Percentiles rank a stretch among this genome's conserved stretches.
phyloP scores from a whole-genome alignment of 2,113 vertebrate species.

The Phylloscopus trochilus region DNA sequence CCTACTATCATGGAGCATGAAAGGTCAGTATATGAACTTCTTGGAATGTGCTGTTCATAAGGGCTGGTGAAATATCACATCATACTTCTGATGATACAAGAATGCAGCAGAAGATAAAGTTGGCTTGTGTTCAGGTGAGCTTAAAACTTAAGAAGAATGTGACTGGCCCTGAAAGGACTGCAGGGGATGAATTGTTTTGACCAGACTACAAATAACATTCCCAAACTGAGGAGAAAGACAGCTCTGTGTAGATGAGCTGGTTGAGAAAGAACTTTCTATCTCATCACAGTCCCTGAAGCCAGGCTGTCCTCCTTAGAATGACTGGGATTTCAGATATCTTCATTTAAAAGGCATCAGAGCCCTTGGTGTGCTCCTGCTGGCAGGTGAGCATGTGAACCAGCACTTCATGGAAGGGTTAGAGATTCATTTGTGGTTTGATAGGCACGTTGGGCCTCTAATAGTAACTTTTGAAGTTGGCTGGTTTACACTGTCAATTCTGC shows the following conservation, averaged over 20 bases:
- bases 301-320: neutral
- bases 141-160: neutral
- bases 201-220: neutral
- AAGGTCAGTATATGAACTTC: constrained; percentile 1
- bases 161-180: neutral
- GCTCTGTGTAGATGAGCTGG: neutral
- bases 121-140: neutral
- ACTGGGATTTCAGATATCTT: neutral
- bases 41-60: neutral
- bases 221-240: neutral
- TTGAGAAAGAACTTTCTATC: neutral
- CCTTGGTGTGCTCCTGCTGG: neutral
- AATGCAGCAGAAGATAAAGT: constrained; percentile 23
- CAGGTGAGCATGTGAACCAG: neutral
- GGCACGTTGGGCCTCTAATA: neutral
- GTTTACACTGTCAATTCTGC: neutral
- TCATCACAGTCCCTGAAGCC: neutral
- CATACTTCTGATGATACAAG: neutral
- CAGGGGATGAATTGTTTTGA: neutral
- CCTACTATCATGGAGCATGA: neutral
- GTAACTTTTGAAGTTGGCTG: neutral
- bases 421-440: neutral
- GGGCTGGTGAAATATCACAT: neutral
- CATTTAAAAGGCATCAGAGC: neutral
- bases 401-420: neutral